These are phyloP conservation scores for Piliocolobus tephrosceles DNA, from an alignment of 2,113 vertebrate genomes.

Conservation along the genomic window DNA sequence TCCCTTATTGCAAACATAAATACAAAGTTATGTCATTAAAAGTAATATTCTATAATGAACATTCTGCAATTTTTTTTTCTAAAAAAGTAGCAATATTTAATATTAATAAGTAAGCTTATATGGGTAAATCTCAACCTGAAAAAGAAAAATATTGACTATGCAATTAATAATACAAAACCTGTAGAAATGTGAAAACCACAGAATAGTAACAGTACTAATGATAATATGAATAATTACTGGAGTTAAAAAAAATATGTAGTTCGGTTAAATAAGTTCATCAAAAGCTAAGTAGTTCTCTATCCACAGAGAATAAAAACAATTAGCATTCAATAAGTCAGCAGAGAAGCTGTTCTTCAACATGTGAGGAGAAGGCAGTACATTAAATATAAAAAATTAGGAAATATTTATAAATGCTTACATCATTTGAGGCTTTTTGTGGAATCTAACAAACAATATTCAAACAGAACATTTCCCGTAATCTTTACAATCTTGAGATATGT, in stretches of 20 bases:
- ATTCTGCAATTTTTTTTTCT: neutral
- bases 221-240: neutral
- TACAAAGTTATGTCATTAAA: neutral
- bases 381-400: neutral
- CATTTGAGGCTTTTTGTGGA: neutral
- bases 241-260: neutral
- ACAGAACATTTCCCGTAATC: neutral
- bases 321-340: neutral
- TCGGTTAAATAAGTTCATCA: neutral
- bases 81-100: neutral
- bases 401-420: neutral
- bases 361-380: neutral
- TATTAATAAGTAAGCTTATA: neutral
- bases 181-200: neutral
- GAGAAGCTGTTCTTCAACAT: neutral
- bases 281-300: neutral
- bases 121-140: neutral
- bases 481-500: neutral
- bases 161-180: neutral
- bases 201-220: neutral
- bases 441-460: neutral
- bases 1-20: neutral
- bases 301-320: neutral
- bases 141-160: neutral
- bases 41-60: neutral